Evolutionary conservation across 1,140 invertebrate species (phyloP).

Genomic region (Caerostris darwini): DNA sequence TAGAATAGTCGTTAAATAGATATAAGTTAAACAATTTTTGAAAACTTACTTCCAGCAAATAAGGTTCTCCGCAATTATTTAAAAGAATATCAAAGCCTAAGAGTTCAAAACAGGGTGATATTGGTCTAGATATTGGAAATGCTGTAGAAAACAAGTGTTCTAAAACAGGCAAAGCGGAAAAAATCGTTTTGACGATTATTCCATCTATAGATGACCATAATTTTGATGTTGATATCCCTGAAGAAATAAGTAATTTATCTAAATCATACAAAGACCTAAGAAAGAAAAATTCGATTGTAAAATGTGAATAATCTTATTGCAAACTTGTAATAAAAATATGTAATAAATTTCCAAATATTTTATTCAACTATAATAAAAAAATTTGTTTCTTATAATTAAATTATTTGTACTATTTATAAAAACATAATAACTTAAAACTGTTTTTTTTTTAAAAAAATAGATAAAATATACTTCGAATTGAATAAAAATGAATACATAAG

Average conservation of each 20-base stretch:
- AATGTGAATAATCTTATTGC: not conserved
- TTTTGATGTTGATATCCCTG: not conserved
- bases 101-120: conserved; percentile 86
- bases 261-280: conserved; percentile 41
- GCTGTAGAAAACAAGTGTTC: conserved; percentile 94
- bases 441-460: no score
- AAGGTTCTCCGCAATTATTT: conserved; percentile 88
- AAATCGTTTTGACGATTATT: conserved; percentile 93
- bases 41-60: conserved; percentile 92
- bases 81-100: conserved; percentile 86
- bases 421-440: no score
- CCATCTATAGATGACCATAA: conserved; percentile 92
- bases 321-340: not conserved
- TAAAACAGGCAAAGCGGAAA: conserved; percentile 91
- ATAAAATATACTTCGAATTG: no score
- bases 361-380: not conserved
- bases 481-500: no score
- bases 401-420: no score
- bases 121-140: conserved; percentile 91
- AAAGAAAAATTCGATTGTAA: not conserved
- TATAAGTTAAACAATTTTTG: conserved; percentile 88
- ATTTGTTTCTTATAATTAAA: no score
- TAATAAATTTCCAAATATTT: not conserved
- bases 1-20: no score
- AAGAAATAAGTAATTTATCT: not conserved